These are phyloP conservation scores for Alaudala cheleensis DNA, from an alignment of 2,113 vertebrate species.

Conservation along the genomic window DNA sequence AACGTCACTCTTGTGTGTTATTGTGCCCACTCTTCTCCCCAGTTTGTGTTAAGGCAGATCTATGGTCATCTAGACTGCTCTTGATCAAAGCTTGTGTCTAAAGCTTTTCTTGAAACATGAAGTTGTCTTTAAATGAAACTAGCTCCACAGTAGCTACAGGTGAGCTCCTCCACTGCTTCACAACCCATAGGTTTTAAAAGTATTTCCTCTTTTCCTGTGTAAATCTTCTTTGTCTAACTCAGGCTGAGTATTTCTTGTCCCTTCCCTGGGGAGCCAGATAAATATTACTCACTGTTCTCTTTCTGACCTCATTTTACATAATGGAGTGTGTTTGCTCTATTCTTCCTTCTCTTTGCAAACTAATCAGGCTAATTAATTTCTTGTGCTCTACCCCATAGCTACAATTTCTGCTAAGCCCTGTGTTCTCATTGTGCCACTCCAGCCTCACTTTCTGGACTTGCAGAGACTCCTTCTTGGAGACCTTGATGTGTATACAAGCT, in stretches of 20 bases:
- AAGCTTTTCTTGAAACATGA: background rate
- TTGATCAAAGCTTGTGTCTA: background rate
- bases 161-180: background rate
- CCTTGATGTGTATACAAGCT: background rate
- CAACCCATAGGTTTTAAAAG: background rate
- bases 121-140: background rate
- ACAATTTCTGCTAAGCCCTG: background rate
- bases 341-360: constrained; percentile 27
- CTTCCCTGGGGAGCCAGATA: background rate
- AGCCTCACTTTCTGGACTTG: background rate
- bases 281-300: constrained; percentile 55
- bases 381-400: background rate
- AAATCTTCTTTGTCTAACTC: constrained; percentile 39
- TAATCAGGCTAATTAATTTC: constrained; percentile 30
- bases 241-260: constrained; percentile 23
- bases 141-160: background rate
- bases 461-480: background rate
- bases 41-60: background rate
- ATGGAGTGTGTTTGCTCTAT: constrained; percentile 31
- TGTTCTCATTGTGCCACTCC: background rate
- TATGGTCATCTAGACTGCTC: background rate
- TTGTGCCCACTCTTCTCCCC: background rate
- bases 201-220: background rate
- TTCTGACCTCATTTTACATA: constrained; percentile 55
- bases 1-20: background rate